These are phyloP conservation scores for Tribolium madens DNA, from an alignment of 1,140 invertebrate species.

Conservation along the genomic window DNA sequence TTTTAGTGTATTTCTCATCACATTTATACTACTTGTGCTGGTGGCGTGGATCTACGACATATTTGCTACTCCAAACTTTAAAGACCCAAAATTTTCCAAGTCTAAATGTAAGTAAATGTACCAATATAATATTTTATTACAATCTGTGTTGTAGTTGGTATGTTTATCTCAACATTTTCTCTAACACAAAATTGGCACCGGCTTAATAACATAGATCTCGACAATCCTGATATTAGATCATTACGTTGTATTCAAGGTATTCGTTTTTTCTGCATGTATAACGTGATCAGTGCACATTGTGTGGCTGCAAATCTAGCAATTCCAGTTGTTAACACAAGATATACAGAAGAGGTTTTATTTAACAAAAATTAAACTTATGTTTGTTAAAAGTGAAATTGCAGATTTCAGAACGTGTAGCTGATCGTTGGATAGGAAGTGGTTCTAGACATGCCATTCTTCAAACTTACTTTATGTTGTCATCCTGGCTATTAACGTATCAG, in stretches of 20 bases:
- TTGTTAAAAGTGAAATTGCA: conserved; percentile 30
- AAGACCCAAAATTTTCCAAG: not conserved
- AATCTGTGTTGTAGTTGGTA: not conserved
- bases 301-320: conserved; percentile 49
- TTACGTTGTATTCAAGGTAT: conserved; percentile 56
- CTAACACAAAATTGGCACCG: not conserved
- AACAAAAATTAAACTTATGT: not conserved
- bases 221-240: conserved; percentile 41
- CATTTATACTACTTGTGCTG: not conserved
- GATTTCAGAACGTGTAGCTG: conserved; percentile 48
- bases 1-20: not conserved
- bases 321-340: conserved; percentile 53
- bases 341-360: conserved; percentile 53
- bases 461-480: conserved; percentile 57
- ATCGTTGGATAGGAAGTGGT: conserved; percentile 54
- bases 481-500: conserved; percentile 53
- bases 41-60: not conserved
- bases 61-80: not conserved
- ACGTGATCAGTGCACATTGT: conserved; percentile 55
- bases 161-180: not conserved
- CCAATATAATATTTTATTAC: not conserved
- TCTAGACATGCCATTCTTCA: conserved; percentile 49
- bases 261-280: conserved; percentile 55
- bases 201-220: not conserved
- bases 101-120: not conserved